Evolutionary conservation across 2,113 vertebrate species (phyloP).

Genomic region (Ranitomeya imitator): DNA sequence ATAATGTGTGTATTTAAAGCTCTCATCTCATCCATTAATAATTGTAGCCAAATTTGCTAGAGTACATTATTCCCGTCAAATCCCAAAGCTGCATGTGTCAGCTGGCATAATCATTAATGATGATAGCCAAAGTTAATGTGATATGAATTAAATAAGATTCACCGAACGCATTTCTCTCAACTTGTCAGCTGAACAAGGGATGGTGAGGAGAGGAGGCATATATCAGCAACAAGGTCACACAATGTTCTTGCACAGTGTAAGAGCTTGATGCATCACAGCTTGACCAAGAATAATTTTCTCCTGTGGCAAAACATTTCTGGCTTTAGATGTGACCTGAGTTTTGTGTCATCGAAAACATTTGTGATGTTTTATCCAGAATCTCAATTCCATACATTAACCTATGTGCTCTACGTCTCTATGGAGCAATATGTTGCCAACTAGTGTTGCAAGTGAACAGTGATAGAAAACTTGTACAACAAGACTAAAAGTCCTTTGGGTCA

Average conservation of each 20-base stretch:
- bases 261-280: constrained; percentile 34
- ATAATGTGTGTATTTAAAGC: too few species aligned
- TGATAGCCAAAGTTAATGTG: constrained; percentile 39
- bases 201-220: constrained; percentile 14
- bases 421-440: constrained; percentile 35
- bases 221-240: constrained; percentile 41
- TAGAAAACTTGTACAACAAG: constrained; percentile 46
- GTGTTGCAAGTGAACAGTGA: constrained; percentile 16
- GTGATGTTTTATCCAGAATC: constrained; percentile 5
- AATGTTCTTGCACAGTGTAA: constrained; percentile 30
- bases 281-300: constrained; percentile 46
- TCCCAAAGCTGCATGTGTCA: constrained; percentile 31
- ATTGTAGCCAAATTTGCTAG: neutral
- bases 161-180: constrained; percentile 36
- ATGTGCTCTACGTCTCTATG: constrained; percentile 26
- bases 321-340: constrained; percentile 38
- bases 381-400: constrained; percentile 45
- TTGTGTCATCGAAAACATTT: constrained; percentile 24
- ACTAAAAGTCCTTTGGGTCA: constrained; percentile 44
- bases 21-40: neutral
- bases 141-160: constrained; percentile 45
- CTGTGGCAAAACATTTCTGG: constrained; percentile 43
- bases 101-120: constrained; percentile 34
- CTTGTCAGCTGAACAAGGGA: constrained; percentile 13
- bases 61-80: constrained; percentile 29